A percentile compares a stretch with the other conserved stretches of the same genome.
Evolutionary conservation across 1,140 invertebrate species (phyloP).

Genomic region (Hyposmocoma kahamanoa): DNA sequence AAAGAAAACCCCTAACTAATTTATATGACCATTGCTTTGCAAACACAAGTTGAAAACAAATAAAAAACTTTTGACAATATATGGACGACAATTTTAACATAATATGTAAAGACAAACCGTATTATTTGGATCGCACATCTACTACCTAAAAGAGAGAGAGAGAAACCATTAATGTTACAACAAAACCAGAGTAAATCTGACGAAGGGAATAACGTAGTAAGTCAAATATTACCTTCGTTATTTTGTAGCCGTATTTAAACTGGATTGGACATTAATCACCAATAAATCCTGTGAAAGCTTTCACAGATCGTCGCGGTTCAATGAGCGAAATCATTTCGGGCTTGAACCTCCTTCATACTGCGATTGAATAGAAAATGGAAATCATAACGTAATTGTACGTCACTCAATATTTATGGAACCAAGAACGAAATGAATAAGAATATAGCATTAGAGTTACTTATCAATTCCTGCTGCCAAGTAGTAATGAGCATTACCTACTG

Average conservation of each 20-base stretch:
- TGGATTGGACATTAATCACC: conserved; percentile 28
- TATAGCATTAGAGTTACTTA: too few relatives aligned
- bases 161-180: too few relatives aligned
- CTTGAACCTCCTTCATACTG: conserved; percentile 8
- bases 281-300: conserved; percentile 25
- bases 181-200: too few relatives aligned
- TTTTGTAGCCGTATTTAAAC: conserved; percentile 25
- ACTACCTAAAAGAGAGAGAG: background rate
- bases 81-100: background rate
- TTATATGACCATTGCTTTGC: too few relatives aligned
- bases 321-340: conserved; percentile 24
- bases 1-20: too few relatives aligned
- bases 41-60: too few relatives aligned
- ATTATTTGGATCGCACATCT: background rate
- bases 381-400: conserved; percentile 2
- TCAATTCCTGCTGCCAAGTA: too few relatives aligned
- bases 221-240: background rate
- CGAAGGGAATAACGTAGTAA: too few relatives aligned
- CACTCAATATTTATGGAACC: background rate
- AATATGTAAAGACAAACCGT: background rate
- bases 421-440: background rate
- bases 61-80: background rate
- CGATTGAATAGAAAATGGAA: conserved; percentile 27
- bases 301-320: conserved; percentile 24
- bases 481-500: too few relatives aligned